Base-by-base conservation (phyloP, 2,888 invertebrate species). In the Leucoma salicis region DNA sequence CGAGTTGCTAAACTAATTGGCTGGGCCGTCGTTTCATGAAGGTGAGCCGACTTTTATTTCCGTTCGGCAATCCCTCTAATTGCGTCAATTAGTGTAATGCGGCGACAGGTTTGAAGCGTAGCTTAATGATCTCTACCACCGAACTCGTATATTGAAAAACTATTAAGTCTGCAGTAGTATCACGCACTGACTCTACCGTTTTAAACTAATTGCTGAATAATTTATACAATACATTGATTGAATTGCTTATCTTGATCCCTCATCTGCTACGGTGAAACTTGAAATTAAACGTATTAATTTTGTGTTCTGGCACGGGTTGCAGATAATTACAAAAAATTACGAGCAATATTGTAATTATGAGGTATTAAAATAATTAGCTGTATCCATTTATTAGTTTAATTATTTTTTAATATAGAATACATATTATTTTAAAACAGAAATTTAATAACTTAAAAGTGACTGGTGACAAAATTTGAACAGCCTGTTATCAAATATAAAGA, bases 11-110 rank as follows among this genome's bases (percentile, higher is more conserved):
- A 78, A 78, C 86, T 88, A 88, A 88, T 89, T 88, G 87, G 85
- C 81, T 74, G 76, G 75, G 78, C 83, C 82, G 83, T 82, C 85
- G 83, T 85, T 88, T 84, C 85, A 89, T 89, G 88, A 89, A 89
- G 89, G 89, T 89, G 84, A 88, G 88, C 75, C 78, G 83, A 82
- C 84, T 88, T 86, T 89, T 87, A 88, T 89, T 89, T 89, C 86
- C 87, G 87, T 88, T 86, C 85, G 79, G 84, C 84, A 87, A 88
- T 89, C 85, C 85, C 86, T 86, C 87, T 89, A 88, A 88, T 87
- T 88, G 86, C 82, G 77, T 85, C 88, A 87, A 89, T 89, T 89
- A 88, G 88, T 84, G 85, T 88, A 88, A 87, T 89, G 85, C 82
- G 84, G 82, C 85, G 86, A 87, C 89, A 87, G 84, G 78, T 85